These are phyloP conservation scores for Cenopis cana DNA, from an alignment of 2,888 invertebrate genomes.

Conservation along the genomic window DNA sequence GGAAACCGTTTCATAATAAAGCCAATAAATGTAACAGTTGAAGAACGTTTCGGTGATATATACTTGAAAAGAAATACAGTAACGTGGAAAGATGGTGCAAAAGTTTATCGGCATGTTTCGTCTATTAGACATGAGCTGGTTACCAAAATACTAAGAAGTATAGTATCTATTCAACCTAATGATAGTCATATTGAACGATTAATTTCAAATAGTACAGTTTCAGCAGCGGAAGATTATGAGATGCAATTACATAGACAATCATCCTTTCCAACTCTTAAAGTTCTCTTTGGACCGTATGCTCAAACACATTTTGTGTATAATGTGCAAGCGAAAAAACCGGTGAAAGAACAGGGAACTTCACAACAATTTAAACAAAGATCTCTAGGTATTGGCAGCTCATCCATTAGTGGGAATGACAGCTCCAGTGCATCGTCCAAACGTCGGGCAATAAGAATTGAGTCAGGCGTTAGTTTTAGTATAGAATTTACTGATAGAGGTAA, in stretches of 20 bases:
- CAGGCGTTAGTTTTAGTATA: constrained; percentile 11
- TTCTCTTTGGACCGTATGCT: constrained; percentile 8
- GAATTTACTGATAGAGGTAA: constrained; percentile 8
- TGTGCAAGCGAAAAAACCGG: not conserved
- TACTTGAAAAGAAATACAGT: not conserved
- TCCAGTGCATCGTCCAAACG: constrained; percentile 9
- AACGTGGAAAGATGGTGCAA: not conserved
- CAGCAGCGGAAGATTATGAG: not conserved
- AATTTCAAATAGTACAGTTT: not conserved
- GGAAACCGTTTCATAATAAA: not conserved
- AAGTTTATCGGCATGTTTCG: not conserved
- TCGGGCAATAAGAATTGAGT: constrained; percentile 8
- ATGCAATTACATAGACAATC: not conserved
- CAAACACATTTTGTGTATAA: constrained; percentile 12
- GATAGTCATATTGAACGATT: not conserved
- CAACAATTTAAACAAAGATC: constrained; percentile 20
- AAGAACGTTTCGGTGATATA: not conserved
- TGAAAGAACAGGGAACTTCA: constrained; percentile 17
- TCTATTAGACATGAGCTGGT: not conserved
- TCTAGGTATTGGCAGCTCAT: constrained; percentile 9
- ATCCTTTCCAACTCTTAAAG: not conserved
- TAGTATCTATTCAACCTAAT: not conserved
- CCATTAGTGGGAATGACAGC: constrained; percentile 7
- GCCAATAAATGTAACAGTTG: not conserved
- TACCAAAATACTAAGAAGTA: not conserved